Evolutionary conservation across 2,113 vertebrate genomes (phyloP).

Genomic region (Hippolais icterina): DNA sequence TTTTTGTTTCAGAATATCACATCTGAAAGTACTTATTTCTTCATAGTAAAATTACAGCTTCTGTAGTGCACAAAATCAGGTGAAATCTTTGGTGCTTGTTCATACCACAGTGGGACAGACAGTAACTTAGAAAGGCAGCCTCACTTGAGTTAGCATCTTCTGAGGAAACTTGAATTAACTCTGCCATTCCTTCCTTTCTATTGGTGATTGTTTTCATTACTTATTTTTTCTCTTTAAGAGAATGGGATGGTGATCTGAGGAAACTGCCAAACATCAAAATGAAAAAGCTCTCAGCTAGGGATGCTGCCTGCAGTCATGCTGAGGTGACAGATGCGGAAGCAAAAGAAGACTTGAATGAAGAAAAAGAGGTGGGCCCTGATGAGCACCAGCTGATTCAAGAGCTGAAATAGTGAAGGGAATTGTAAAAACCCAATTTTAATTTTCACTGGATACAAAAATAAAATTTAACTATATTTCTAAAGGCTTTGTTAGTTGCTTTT

Average conservation of each 20-base stretch:
- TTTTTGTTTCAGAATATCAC: background rate
- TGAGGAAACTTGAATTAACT: background rate
- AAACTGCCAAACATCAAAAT: conserved; percentile 95
- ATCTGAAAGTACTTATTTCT: background rate
- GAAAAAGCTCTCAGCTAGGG: conserved; percentile 81
- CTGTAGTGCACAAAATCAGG: background rate
- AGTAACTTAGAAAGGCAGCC: background rate
- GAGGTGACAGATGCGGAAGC: conserved; percentile 42
- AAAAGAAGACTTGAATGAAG: conserved; percentile 22
- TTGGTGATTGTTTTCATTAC: background rate
- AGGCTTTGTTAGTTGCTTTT: background rate
- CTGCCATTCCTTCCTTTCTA: background rate
- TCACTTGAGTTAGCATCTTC: background rate
- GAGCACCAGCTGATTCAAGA: conserved; percentile 16
- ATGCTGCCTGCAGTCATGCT: conserved; percentile 48
- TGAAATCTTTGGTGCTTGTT: background rate
- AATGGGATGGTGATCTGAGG: conserved; percentile 92
- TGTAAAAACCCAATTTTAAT: conserved; percentile 10
- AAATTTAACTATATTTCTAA: conserved; percentile 3
- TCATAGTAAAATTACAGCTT: background rate
- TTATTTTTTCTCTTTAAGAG: conserved; percentile 69
- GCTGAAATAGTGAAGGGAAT: background rate
- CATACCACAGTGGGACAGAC: background rate
- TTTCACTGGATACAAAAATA: background rate
- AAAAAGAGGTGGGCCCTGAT: conserved; percentile 10